These are phyloP conservation scores for Cabera pusaria DNA, from an alignment of 2,888 invertebrate genomes.

Conservation along the genomic window DNA sequence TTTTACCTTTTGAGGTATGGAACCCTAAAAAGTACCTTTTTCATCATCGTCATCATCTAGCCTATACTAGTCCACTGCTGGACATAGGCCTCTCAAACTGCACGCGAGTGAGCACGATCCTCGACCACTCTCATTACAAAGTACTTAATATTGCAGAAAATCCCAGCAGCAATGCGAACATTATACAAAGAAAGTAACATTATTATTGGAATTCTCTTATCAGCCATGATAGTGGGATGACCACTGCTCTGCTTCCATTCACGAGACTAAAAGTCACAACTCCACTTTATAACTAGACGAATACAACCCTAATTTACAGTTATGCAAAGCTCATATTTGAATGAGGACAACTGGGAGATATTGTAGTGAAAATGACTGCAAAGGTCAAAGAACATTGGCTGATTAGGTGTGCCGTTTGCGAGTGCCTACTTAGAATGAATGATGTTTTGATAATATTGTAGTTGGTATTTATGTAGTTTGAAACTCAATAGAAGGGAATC, in stretches of 20 bases:
- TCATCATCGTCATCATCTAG: too few species aligned
- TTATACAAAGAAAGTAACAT: conserved; percentile 67
- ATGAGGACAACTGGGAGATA: conserved; percentile 28
- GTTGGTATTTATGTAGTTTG: conserved; percentile 10
- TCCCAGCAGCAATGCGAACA: conserved; percentile 22
- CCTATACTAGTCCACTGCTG: too few species aligned
- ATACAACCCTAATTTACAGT: conserved; percentile 32
- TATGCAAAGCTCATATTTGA: conserved; percentile 30
- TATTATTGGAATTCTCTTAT: conserved; percentile 76
- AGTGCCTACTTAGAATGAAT: conserved; percentile 55
- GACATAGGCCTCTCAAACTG: too few species aligned
- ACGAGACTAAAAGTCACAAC: conserved; percentile 41
- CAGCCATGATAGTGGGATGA: conserved; percentile 66
- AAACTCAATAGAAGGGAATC: too few species aligned
- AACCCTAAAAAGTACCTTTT: too few species aligned
- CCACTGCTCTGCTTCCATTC: conserved; percentile 49
- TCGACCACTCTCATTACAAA: too few species aligned
- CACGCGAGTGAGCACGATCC: too few species aligned
- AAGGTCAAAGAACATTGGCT: conserved; percentile 77
- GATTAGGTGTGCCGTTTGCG: conserved; percentile 59
- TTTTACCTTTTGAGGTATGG: too few species aligned
- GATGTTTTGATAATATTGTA: conserved; percentile 39
- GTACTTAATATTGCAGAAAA: too few species aligned
- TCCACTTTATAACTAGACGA: conserved; percentile 26
- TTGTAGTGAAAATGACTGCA: conserved; percentile 35